Conservation (phyloP, 2,113 vertebrate species). For the Tringa solitaria region DNA sequence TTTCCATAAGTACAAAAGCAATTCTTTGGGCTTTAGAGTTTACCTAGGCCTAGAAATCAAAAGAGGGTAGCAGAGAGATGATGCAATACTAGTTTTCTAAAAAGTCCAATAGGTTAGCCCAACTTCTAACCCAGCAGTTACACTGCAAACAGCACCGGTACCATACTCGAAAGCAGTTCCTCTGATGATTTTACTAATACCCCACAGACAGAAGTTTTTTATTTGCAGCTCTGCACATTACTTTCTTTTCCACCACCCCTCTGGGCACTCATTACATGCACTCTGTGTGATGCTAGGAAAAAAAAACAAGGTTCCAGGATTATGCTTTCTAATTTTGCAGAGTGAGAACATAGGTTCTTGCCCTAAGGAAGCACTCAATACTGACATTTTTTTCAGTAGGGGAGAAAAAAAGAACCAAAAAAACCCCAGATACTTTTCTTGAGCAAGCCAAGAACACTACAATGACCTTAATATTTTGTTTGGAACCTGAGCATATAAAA, state of each 20-base stretch:
- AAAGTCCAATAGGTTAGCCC: neutral
- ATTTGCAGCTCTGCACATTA: neutral
- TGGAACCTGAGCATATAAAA: neutral
- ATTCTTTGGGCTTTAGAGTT: neutral
- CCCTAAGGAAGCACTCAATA: neutral
- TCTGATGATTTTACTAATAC: neutral
- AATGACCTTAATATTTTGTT: neutral
- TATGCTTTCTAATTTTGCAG: neutral
- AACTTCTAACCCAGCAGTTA: neutral
- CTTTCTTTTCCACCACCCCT: neutral
- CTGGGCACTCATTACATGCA: neutral
- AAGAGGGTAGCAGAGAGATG: neutral
- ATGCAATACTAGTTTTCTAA: neutral
- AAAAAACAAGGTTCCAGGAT: neutral
- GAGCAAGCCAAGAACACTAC: neutral
- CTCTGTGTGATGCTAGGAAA: neutral
- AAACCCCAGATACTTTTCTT: neutral
- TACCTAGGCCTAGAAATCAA: neutral
- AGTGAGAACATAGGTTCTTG: neutral
- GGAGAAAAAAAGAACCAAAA: neutral
- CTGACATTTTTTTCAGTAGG: neutral
- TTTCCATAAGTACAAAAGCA: neutral
- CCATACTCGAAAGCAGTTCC: neutral
- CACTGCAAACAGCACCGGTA: neutral
- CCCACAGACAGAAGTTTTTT: neutral